These are phyloP conservation scores for Pseudococcus longispinus DNA, from an alignment of 2,888 invertebrate genomes.

Conservation along the genomic window DNA sequence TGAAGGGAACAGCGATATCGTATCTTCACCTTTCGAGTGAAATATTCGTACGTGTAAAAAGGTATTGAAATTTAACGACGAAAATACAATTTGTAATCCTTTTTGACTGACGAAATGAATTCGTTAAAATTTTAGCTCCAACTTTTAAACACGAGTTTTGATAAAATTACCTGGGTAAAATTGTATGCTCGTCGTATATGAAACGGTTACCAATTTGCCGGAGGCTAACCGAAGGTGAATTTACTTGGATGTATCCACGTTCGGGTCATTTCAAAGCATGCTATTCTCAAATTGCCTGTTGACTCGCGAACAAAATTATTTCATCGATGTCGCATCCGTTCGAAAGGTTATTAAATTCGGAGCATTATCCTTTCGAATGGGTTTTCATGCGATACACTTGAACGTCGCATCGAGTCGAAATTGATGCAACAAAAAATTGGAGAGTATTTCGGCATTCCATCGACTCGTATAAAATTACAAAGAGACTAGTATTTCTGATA, in stretches of 20 bases:
- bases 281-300: neutral
- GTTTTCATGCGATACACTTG: neutral
- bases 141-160: neutral
- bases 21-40: neutral
- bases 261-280: neutral
- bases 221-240: neutral
- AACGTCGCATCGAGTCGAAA: neutral
- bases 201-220: neutral
- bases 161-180: neutral
- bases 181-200: neutral
- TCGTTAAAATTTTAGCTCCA: neutral
- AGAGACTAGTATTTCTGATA: neutral
- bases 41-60: neutral
- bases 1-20: neutral
- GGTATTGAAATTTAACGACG: neutral
- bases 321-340: neutral
- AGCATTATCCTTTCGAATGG: neutral
- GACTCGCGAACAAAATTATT: neutral
- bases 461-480: neutral
- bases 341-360: neutral
- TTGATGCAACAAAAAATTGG: neutral
- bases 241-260: neutral
- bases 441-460: neutral
- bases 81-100: neutral
- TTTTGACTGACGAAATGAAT: neutral